These are phyloP conservation scores for Agrenia bidenticulata DNA, from an alignment of 2,888 invertebrate genomes.

Conservation along the genomic window DNA sequence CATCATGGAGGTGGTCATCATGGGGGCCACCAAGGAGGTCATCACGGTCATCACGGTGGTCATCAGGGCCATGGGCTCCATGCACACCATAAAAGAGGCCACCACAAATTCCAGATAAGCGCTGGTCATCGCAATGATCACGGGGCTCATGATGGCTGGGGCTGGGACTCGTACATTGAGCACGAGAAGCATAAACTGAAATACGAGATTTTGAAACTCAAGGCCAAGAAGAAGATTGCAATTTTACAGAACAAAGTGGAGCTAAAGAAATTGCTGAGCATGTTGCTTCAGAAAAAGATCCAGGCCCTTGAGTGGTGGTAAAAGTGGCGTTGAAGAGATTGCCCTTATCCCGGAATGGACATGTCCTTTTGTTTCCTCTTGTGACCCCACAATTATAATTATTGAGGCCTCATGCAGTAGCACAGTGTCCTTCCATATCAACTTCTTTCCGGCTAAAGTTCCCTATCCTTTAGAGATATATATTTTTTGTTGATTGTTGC, in stretches of 20 bases:
- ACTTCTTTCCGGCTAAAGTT: too few relatives aligned
- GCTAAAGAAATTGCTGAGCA: conserved; percentile 51
- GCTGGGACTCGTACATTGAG: conserved; percentile 44
- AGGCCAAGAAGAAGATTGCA: conserved; percentile 53
- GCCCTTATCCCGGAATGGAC: too few relatives aligned
- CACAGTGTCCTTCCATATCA: too few relatives aligned
- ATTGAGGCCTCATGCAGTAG: too few relatives aligned
- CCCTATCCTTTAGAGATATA: too few relatives aligned
- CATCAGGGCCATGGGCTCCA: conserved; percentile 21
- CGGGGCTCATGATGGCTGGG: conserved; percentile 36
- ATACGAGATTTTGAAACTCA: conserved; percentile 52
- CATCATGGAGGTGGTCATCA: neutral
- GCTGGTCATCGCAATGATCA: conserved; percentile 20
- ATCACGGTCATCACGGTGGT: conserved; percentile 3
- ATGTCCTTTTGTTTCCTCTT: too few relatives aligned
- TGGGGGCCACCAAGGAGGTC: conserved; percentile 12
- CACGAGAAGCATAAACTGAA: conserved; percentile 52
- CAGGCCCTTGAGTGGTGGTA: conserved; percentile 53
- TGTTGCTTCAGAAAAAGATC: conserved; percentile 52
- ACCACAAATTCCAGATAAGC: conserved; percentile 17
- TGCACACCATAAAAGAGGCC: conserved; percentile 7
- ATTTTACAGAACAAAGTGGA: conserved; percentile 52
- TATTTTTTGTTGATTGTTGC: too few relatives aligned
- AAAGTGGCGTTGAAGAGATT: conserved; percentile 38
- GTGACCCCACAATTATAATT: too few relatives aligned